Evolutionary conservation across 1,140 invertebrate species (phyloP).

Genomic region (Theocolax elegans): DNA sequence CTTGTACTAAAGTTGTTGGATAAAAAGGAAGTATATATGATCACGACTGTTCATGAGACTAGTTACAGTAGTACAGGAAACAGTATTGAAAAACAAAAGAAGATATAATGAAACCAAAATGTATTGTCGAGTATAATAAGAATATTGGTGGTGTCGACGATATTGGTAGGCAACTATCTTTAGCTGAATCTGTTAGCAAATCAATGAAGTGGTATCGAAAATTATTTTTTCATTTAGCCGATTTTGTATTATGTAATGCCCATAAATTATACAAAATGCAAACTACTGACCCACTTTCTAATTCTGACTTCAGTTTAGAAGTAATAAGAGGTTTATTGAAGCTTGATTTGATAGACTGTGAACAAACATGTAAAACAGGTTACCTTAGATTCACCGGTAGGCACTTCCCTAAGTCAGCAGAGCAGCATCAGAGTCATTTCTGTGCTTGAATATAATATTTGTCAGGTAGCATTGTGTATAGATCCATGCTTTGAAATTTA

Average conservation of each 20-base stretch:
- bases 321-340: constrained; percentile 30
- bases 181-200: constrained; percentile 33
- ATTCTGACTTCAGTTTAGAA: constrained; percentile 30
- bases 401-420: constrained; percentile 15
- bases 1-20: constrained; percentile 44
- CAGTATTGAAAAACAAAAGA: constrained; percentile 31
- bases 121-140: constrained; percentile 39
- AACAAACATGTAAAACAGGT: neutral
- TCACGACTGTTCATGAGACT: constrained; percentile 34
- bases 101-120: constrained; percentile 27
- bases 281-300: constrained; percentile 24
- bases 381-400: neutral
- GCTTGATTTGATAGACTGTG: constrained; percentile 1
- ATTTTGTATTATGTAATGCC: constrained; percentile 29
- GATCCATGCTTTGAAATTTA: constrained; percentile 21
- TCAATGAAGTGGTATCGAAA: constrained; percentile 33
- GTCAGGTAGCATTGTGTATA: constrained; percentile 43
- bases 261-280: constrained; percentile 34
- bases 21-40: constrained; percentile 32
- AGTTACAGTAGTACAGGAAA: constrained; percentile 29
- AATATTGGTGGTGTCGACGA: constrained; percentile 38
- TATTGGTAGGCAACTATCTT: constrained; percentile 35
- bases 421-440: constrained; percentile 26
- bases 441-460: constrained; percentile 36
- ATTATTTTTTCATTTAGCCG: constrained; percentile 37